phyloP scores from a whole-genome alignment of 2,797 vertebrate species.

The Sebastes steindachneri region DNA sequence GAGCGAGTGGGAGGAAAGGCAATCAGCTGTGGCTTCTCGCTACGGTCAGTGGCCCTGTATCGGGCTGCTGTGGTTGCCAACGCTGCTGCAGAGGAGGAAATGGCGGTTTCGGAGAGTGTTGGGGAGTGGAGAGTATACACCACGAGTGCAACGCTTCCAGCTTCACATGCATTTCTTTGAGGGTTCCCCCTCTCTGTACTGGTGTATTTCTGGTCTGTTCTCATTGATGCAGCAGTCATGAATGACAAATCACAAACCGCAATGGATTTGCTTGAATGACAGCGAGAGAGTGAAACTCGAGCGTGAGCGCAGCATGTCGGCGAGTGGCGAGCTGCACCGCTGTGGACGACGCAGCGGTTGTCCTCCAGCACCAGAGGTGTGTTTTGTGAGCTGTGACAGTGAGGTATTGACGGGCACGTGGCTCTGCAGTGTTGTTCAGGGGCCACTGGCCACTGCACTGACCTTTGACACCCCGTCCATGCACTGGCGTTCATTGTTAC shows the following conservation, averaged over 20 bases:
- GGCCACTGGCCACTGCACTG: conserved; percentile 70
- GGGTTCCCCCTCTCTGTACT: background rate
- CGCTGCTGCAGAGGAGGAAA: conserved; percentile 41
- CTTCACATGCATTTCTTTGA: background rate
- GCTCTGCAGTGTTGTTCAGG: conserved; percentile 66
- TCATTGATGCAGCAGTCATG: conserved; percentile 20
- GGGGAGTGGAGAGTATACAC: background rate
- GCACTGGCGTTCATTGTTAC: conserved; percentile 62
- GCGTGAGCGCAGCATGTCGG: conserved; percentile 26
- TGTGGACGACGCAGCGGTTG: conserved; percentile 38
- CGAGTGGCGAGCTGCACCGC: conserved; percentile 24
- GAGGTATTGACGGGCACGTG: conserved; percentile 76
- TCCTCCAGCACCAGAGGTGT: conserved; percentile 49
- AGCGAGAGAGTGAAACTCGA: conserved; percentile 31
- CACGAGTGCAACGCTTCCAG: background rate
- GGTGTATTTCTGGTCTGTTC: background rate
- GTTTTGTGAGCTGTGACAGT: conserved; percentile 78
- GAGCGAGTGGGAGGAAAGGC: conserved; percentile 44
- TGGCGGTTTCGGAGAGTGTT: conserved; percentile 32
- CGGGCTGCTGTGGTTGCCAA: conserved; percentile 39
- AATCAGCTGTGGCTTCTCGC: conserved; percentile 60
- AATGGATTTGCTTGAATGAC: conserved; percentile 36
- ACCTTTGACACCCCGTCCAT: conserved; percentile 76
- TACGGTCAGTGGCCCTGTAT: conserved; percentile 37
- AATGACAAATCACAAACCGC: conserved; percentile 47